Conservation (phyloP, 2,888 invertebrate genomes). For the Drosophila anomalata region DNA sequence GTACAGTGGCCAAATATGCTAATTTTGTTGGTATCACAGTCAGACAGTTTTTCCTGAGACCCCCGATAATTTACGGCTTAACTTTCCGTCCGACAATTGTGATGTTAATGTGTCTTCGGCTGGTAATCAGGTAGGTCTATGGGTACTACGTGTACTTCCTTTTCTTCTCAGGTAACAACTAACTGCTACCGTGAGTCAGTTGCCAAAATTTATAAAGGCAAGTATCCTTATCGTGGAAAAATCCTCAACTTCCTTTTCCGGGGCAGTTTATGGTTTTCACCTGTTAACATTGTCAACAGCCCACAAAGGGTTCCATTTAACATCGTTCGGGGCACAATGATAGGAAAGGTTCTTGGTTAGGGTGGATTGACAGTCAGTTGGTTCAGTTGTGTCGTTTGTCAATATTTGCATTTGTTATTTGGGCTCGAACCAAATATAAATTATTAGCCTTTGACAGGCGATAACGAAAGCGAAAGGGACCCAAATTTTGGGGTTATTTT, state of each 20-base stretch:
- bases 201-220: constrained; percentile 43
- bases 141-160: constrained; percentile 25
- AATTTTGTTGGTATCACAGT: constrained; percentile 58
- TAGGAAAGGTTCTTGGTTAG: constrained; percentile 8
- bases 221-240: constrained; percentile 43
- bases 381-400: constrained; percentile 46
- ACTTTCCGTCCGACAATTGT: constrained; percentile 54
- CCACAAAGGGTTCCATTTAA: constrained; percentile 60
- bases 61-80: constrained; percentile 63
- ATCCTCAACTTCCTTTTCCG: constrained; percentile 46
- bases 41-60: constrained; percentile 36
- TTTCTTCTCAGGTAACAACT: constrained; percentile 38
- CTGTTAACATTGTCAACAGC: constrained; percentile 57
- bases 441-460: constrained; percentile 45
- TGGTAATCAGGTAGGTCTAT: constrained; percentile 43
- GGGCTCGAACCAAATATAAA: constrained; percentile 35
- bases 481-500: background rate
- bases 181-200: constrained; percentile 28
- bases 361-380: constrained; percentile 37
- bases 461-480: constrained; percentile 17
- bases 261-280: constrained; percentile 63
- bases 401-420: constrained; percentile 55
- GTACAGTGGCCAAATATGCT: constrained; percentile 71
- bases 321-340: constrained; percentile 17
- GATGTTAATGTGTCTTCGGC: constrained; percentile 58